Base-by-base conservation (phyloP, 2,113 vertebrate species). In the Carassius gibelio region DNA sequence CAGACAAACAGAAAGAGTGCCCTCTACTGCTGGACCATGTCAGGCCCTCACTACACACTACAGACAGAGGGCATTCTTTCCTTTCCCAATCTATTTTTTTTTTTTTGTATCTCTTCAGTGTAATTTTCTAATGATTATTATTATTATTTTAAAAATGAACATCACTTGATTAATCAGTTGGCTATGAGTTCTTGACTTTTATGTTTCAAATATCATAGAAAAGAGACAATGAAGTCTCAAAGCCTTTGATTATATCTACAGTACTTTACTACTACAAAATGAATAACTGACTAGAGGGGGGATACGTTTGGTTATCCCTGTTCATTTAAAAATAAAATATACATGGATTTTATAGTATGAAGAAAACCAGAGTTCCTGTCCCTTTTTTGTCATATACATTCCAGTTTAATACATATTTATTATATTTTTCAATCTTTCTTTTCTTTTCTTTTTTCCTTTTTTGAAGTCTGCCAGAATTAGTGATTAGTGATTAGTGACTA, bases 1-100 rank as follows among this genome's bases (percentile, higher is more conserved):
- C 72, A 86, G 87, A 90, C 76, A 78, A 78, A 82, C 78, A 82
- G 86, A 89, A 89, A 87, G 88, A 88, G 86, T 86, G 87, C 89
- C 89, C 89, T 88, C 88, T 90, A 83, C 87, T 89, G 88, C 50
- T 34, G 69, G 88, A 87, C 84, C 52, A 71, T 21, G 83, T 59
- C 69, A 75, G 75, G 55, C 78, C 75, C 61, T 61, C 11, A 11
- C 71, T 14, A 30, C 59, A 57, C 68, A 75, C 8, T 36, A 17
- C 30, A 50, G 13, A 36, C 1, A 17, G 1, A 30, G 13, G 26
- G 21, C 59, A 19, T 15, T 59, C 30, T 10, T 57, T 34, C 36
- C 10, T 10, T 2, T 57, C 30, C 30, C 2, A 30, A 30, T 30
- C 30, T 57, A 8, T 8, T 61, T 61, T 19, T 19, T 19, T 17